Percentiles rank a stretch among this genome's conserved stretches.
phyloP scores from a whole-genome alignment of 1,140 invertebrate species.

The Saccostrea glomerata region DNA sequence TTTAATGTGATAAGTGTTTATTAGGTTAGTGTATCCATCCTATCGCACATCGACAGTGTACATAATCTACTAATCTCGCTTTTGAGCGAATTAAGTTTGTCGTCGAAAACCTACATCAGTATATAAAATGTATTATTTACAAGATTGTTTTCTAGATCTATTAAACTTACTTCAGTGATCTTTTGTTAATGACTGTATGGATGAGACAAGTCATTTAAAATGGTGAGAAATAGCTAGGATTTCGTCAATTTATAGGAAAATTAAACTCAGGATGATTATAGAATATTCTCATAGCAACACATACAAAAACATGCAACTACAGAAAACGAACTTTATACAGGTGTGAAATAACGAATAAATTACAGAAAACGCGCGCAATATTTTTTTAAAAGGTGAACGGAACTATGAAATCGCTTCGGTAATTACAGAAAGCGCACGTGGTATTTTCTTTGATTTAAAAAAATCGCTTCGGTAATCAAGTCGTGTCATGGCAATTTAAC shows the following conservation, averaged over 20 bases:
- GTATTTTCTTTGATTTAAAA: constrained; percentile 32
- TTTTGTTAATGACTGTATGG: constrained; percentile 39
- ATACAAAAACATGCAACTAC: background rate
- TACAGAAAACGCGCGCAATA: constrained; percentile 4
- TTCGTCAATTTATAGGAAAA: constrained; percentile 41
- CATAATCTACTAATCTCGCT: constrained; percentile 40
- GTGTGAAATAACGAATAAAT: background rate
- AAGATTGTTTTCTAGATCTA: background rate
- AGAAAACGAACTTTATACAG: constrained; percentile 4
- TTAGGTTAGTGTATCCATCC: constrained; percentile 21
- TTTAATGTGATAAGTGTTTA: constrained; percentile 37
- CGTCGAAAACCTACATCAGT: constrained; percentile 34
- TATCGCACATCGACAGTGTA: constrained; percentile 29
- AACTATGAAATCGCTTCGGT: constrained; percentile 6
- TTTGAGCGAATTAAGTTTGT: constrained; percentile 32
- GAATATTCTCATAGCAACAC: constrained; percentile 26
- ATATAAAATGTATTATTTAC: constrained; percentile 21
- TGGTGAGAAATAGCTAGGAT: constrained; percentile 39
- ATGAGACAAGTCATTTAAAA: constrained; percentile 38
- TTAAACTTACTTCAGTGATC: constrained; percentile 36
- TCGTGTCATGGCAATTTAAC: constrained; percentile 33
- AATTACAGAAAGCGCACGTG: constrained; percentile 38
- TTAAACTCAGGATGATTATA: constrained; percentile 25
- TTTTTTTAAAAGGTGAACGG: background rate
- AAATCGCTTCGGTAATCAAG: constrained; percentile 35